Conservation (phyloP, 2,888 invertebrate genomes). For the Hipparchia semele region DNA sequence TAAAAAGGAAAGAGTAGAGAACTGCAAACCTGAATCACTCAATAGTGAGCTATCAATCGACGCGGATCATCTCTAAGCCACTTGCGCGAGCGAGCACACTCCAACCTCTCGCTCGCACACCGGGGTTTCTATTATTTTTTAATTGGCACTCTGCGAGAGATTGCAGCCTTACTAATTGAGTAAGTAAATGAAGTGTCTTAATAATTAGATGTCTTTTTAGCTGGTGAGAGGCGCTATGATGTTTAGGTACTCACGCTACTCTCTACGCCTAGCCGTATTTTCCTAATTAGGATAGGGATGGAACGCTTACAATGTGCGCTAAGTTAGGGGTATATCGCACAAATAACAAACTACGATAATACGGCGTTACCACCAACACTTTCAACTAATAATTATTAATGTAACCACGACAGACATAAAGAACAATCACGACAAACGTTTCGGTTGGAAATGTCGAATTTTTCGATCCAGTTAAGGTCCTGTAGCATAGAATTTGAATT, state of each 20-base stretch:
- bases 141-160: constrained; percentile 76
- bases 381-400: too few species aligned
- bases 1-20: constrained; percentile 41
- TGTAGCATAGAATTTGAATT: too few species aligned
- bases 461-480: too few species aligned
- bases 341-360: background rate
- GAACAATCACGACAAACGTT: too few species aligned
- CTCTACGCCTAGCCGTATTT: constrained; percentile 42
- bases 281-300: constrained; percentile 43
- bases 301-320: constrained; percentile 18
- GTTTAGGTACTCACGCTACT: constrained; percentile 40
- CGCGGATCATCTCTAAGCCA: constrained; percentile 64
- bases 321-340: background rate
- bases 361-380: background rate
- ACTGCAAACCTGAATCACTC: constrained; percentile 47
- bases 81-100: constrained; percentile 56
- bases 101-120: constrained; percentile 62
- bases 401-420: too few species aligned
- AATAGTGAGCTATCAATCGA: constrained; percentile 54
- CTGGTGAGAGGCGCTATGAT: constrained; percentile 52
- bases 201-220: constrained; percentile 77
- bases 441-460: too few species aligned
- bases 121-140: constrained; percentile 76
- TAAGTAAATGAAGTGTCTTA: constrained; percentile 79
- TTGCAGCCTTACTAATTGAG: constrained; percentile 76